Percentiles rank a stretch among this genome's conserved stretches.
Conservation (phyloP, 1,140 invertebrate genomes). For the Zaprionus davidi region DNA sequence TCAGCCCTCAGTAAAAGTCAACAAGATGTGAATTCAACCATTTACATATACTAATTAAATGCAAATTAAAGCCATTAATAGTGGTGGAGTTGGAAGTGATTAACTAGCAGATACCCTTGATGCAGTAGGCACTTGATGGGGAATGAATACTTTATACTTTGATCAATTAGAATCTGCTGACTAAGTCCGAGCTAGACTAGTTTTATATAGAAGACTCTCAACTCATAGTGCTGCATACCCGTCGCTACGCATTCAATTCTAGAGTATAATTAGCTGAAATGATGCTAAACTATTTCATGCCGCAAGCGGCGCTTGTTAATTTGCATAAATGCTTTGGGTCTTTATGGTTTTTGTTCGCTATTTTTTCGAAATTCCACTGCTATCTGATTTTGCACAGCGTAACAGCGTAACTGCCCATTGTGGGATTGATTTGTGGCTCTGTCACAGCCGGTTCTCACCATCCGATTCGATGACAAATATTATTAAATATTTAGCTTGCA, state of each 20-base stretch:
- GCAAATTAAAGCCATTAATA: constrained; percentile 17
- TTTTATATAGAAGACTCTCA: not conserved
- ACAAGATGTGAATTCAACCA: constrained; percentile 18
- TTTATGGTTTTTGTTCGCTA: constrained; percentile 19
- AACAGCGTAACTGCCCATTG: constrained; percentile 7
- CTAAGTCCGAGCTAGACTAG: not conserved
- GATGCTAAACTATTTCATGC: constrained; percentile 44
- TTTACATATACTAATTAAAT: constrained; percentile 35
- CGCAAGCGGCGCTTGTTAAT: constrained; percentile 59
- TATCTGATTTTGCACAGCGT: constrained; percentile 33
- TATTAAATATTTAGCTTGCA: constrained; percentile 56
- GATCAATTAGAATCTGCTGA: no score
- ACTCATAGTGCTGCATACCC: not conserved
- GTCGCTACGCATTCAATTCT: not conserved
- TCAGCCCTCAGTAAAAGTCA: not conserved
- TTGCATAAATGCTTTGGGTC: constrained; percentile 63
- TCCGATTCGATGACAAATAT: constrained; percentile 36
- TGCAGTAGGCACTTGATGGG: not conserved
- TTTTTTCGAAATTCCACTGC: constrained; percentile 44
- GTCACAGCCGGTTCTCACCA: constrained; percentile 42
- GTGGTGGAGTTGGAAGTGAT: not conserved
- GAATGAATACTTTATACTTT: no score
- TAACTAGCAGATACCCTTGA: not conserved
- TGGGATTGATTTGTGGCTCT: constrained; percentile 45
- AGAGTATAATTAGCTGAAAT: constrained; percentile 37